phyloP scores from a whole-genome alignment of 1,140 invertebrate species.

The Drosophila tropicalis region DNA sequence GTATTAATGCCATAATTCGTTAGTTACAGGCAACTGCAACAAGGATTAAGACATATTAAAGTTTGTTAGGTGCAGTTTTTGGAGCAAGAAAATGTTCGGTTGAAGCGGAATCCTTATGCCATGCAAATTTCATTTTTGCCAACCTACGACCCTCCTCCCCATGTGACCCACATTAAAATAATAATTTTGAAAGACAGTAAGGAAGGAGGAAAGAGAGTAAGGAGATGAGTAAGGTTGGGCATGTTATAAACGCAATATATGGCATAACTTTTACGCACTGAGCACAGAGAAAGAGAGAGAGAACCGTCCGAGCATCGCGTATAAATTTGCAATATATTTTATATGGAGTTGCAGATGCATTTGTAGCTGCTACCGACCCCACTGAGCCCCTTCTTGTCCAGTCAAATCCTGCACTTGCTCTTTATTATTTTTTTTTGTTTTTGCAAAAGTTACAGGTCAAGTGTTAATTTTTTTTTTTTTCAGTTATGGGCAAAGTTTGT shows the following conservation, averaged over 20 bases:
- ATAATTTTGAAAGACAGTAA: constrained; percentile 30
- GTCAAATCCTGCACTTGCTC: constrained; percentile 1
- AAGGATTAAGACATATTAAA: constrained; percentile 78
- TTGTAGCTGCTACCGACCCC: constrained; percentile 1
- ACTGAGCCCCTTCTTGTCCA: not conserved
- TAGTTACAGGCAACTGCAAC: constrained; percentile 55
- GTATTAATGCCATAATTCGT: constrained; percentile 78
- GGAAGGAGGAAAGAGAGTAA: not conserved
- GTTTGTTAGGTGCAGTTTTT: constrained; percentile 66
- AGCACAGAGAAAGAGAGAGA: not conserved
- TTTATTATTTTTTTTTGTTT: constrained; percentile 20
- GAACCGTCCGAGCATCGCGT: constrained; percentile 5
- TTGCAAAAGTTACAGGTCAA: constrained; percentile 59
- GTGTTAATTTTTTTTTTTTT: constrained; percentile 56
- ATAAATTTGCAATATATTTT: constrained; percentile 64
- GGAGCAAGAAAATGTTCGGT: constrained; percentile 21
- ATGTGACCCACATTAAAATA: constrained; percentile 57
- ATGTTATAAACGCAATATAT: constrained; percentile 56
- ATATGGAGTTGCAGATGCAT: constrained; percentile 28
- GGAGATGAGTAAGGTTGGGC: constrained; percentile 2
- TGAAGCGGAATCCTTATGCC: constrained; percentile 33
- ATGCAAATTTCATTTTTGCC: constrained; percentile 56
- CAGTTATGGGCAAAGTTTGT: constrained; percentile 56
- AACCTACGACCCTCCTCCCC: not conserved
- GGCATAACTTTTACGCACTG: constrained; percentile 49